These are phyloP conservation scores for Trachelus stipa DNA, from an alignment of 2,888 invertebrate species.

Conservation along the genomic window DNA sequence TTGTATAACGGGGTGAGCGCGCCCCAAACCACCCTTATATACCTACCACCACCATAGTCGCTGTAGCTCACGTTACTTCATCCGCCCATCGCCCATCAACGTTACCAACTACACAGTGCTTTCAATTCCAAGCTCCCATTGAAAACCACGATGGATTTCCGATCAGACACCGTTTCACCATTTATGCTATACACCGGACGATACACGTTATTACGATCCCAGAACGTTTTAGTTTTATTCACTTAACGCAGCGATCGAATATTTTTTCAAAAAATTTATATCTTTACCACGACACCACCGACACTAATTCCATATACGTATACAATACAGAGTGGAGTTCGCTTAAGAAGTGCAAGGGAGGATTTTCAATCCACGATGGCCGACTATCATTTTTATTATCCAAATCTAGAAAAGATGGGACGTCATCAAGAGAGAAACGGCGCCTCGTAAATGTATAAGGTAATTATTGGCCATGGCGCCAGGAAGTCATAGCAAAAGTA, in stretches of 20 bases:
- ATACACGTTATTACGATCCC: not conserved
- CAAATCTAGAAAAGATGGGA: constrained; percentile 25
- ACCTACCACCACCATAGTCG: not conserved
- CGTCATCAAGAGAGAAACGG: constrained; percentile 51
- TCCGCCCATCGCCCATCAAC: not conserved
- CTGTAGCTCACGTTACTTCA: not conserved
- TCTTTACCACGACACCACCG: not conserved
- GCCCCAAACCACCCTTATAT: not conserved
- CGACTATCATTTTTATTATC: not conserved
- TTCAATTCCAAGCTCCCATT: not conserved
- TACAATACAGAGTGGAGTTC: not conserved
- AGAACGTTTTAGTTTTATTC: not conserved
- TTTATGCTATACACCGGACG: not conserved
- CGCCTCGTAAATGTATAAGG: constrained; percentile 53
- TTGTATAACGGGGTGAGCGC: constrained; percentile 17
- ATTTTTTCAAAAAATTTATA: not conserved
- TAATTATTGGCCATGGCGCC: constrained; percentile 40
- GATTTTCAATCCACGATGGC: not conserved
- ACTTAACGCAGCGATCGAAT: not conserved
- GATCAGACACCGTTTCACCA: constrained; percentile 22
- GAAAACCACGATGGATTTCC: constrained; percentile 32
- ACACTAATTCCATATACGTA: not conserved
- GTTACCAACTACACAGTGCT: not conserved
- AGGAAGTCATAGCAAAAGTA: not conserved
- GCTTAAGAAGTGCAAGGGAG: not conserved